Conservation (phyloP, 2,797 vertebrate species). For the Helicolenus hilgendorfi region DNA sequence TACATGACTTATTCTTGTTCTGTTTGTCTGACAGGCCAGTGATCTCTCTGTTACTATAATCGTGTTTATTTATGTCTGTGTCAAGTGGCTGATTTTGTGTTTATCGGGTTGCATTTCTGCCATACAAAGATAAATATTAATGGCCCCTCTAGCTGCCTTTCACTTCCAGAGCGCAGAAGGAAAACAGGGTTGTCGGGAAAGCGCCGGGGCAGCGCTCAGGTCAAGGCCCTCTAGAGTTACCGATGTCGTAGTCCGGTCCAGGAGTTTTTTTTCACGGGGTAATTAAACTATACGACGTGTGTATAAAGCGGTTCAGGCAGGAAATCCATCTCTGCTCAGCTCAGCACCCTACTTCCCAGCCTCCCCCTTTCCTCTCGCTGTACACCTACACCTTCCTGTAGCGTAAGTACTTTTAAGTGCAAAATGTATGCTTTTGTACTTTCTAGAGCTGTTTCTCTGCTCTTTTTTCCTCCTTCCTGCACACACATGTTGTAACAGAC, state of each 20-base stretch:
- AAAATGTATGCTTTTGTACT: slow-evolving; percentile 18
- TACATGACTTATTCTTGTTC: neutral
- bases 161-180: slow-evolving; percentile 50
- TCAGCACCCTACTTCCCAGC: slow-evolving; percentile 49
- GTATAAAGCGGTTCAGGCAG: slow-evolving; percentile 80
- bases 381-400: slow-evolving; percentile 70
- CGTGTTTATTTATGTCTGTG: neutral
- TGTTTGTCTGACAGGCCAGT: neutral
- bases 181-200: slow-evolving; percentile 60
- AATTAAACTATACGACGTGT: slow-evolving; percentile 79
- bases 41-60: neutral
- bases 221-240: slow-evolving; percentile 69
- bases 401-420: slow-evolving; percentile 26
- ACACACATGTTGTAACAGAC: slow-evolving; percentile 39
- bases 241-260: slow-evolving; percentile 43
- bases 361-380: slow-evolving; percentile 36
- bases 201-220: slow-evolving; percentile 33
- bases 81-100: slow-evolving; percentile 45
- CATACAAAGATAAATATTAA: slow-evolving; percentile 49
- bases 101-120: slow-evolving; percentile 44
- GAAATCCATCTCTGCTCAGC: slow-evolving; percentile 80
- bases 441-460: neutral
- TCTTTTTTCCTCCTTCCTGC: slow-evolving; percentile 1
- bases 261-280: slow-evolving; percentile 57
- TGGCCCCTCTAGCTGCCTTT: slow-evolving; percentile 19